Evolutionary conservation across 2,888 invertebrate species (phyloP).

Genomic region (Brachypalpus laphriformis): DNA sequence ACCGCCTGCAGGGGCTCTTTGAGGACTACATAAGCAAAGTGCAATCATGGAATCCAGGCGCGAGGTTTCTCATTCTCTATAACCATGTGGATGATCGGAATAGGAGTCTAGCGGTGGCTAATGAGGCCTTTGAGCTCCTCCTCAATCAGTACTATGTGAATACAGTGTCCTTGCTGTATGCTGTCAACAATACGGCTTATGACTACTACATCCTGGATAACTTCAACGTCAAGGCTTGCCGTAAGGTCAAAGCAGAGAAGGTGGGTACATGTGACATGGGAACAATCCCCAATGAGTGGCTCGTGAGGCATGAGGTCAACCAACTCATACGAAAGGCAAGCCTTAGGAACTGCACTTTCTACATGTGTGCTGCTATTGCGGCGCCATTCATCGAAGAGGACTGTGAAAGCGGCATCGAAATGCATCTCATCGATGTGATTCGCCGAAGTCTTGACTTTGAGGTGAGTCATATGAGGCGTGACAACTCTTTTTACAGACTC

Average conservation of each 20-base stretch:
- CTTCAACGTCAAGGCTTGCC: conserved; percentile 78
- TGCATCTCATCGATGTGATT: conserved; percentile 83
- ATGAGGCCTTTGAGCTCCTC: conserved; percentile 78
- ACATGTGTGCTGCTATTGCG: conserved; percentile 83
- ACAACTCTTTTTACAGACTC: neutral
- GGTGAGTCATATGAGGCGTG: conserved; percentile 77
- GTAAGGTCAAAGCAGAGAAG: conserved; percentile 70
- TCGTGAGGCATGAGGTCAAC: conserved; percentile 73
- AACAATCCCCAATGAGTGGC: conserved; percentile 67
- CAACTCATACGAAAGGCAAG: conserved; percentile 76
- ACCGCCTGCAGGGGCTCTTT: conserved; percentile 76
- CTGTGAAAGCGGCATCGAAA: conserved; percentile 82
- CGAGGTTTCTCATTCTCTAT: conserved; percentile 80
- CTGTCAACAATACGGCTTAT: conserved; percentile 77
- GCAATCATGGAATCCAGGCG: conserved; percentile 82
- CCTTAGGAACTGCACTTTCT: conserved; percentile 83
- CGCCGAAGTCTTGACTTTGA: conserved; percentile 80
- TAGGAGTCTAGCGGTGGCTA: conserved; percentile 74
- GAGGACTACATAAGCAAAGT: conserved; percentile 76
- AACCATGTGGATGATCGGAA: conserved; percentile 77
- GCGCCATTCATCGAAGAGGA: conserved; percentile 84
- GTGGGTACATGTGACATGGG: conserved; percentile 78
- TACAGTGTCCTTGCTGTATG: conserved; percentile 79
- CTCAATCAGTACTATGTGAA: conserved; percentile 78
- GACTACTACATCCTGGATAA: conserved; percentile 79